Evolutionary conservation across 2,113 vertebrate genomes (phyloP).

Genomic region (Amblyornis subalaris): DNA sequence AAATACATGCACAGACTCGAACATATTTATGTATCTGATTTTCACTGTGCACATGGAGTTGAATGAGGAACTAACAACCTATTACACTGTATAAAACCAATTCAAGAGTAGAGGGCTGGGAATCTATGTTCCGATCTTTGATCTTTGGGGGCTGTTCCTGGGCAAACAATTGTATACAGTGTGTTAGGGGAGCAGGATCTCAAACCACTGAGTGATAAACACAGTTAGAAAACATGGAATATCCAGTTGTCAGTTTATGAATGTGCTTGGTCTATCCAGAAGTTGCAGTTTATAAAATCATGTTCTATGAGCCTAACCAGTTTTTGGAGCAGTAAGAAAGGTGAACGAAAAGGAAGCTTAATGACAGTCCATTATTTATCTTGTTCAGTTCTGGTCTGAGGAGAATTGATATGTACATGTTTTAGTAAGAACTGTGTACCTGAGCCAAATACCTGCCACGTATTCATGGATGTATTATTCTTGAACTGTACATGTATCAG

Average conservation of each 20-base stretch:
- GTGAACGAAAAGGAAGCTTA: neutral
- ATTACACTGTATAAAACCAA: neutral
- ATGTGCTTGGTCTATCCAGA: neutral
- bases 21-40: neutral
- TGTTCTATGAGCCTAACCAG: neutral
- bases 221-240: neutral
- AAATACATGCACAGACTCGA: neutral
- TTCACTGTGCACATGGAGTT: neutral
- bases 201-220: neutral
- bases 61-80: neutral
- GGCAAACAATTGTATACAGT: neutral
- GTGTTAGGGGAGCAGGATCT: neutral
- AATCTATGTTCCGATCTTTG: neutral
- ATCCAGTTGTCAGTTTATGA: neutral
- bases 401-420: neutral
- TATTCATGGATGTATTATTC: neutral
- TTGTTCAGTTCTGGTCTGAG: neutral
- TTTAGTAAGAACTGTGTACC: neutral
- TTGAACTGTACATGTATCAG: neutral
- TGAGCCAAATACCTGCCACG: neutral
- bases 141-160: neutral
- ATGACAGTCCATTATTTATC: neutral
- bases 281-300: neutral
- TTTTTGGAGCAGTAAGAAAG: neutral
- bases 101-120: neutral